Conservation (phyloP, 2,888 invertebrate genomes). For the Vesta saturnalis region DNA sequence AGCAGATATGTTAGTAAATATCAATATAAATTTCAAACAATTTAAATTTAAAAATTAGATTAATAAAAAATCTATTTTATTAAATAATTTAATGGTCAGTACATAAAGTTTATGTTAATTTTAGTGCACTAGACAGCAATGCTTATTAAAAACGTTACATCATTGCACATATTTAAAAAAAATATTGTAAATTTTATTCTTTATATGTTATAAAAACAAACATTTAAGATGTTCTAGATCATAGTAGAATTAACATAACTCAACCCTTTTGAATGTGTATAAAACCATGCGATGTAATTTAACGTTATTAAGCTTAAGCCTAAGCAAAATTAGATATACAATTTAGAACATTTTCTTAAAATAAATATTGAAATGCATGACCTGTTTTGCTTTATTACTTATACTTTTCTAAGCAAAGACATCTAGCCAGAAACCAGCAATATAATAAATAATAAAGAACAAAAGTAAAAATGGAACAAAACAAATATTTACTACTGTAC, state of each 20-base stretch:
- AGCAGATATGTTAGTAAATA: too few relatives aligned
- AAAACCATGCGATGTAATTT: neutral
- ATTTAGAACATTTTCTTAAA: constrained; percentile 21
- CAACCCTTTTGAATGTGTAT: too few relatives aligned
- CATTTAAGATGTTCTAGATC: constrained; percentile 2
- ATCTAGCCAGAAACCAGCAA: constrained; percentile 19
- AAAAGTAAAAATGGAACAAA: constrained; percentile 24
- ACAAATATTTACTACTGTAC: constrained; percentile 36
- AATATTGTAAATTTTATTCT: constrained; percentile 11
- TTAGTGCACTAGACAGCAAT: constrained; percentile 14
- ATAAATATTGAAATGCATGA: too few relatives aligned
- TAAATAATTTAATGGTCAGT: constrained; percentile 27
- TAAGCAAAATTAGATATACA: neutral
- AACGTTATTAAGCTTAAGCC: neutral
- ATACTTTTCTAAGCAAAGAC: constrained; percentile 16
- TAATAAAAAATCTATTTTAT: constrained; percentile 23
- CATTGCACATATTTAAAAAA: constrained; percentile 21
- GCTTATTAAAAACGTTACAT: constrained; percentile 14
- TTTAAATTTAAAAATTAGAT: too few relatives aligned
- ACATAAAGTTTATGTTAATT: constrained; percentile 19
- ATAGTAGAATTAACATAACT: neutral
- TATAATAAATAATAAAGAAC: constrained; percentile 29
- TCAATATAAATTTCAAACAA: too few relatives aligned
- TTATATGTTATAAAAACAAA: too few relatives aligned
- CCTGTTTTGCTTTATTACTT: constrained; percentile 19